These are phyloP conservation scores for Apocrypta bakeri DNA, from an alignment of 1,140 invertebrate species.

Conservation along the genomic window DNA sequence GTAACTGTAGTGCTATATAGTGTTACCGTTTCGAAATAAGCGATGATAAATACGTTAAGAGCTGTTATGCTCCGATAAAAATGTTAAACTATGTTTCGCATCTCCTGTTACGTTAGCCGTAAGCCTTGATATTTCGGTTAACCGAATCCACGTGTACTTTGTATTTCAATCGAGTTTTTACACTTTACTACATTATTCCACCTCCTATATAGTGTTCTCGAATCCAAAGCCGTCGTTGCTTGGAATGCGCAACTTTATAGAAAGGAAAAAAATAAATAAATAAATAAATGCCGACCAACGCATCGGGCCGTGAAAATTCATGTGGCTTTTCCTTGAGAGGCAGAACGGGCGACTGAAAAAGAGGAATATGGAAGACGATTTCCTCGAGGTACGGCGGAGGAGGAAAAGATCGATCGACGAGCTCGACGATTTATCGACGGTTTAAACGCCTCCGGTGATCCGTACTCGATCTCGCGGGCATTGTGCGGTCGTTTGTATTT, in stretches of 20 bases:
- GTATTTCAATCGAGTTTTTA: neutral
- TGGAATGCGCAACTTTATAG: too few relatives aligned
- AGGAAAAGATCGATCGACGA: constrained; percentile 32
- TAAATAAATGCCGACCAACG: too few relatives aligned
- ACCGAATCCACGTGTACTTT: neutral
- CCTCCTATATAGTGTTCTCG: too few relatives aligned
- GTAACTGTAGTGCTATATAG: neutral
- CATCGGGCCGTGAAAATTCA: constrained; percentile 48
- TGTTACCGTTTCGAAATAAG: neutral
- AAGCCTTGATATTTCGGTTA: neutral
- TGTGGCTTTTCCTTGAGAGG: constrained; percentile 40
- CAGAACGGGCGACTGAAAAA: constrained; percentile 4
- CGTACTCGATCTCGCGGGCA: neutral
- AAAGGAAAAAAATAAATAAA: too few relatives aligned
- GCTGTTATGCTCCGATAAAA: neutral
- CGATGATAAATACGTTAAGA: constrained; percentile 23
- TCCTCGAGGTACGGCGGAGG: neutral
- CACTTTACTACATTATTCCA: neutral
- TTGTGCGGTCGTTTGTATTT: neutral
- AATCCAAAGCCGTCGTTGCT: too few relatives aligned
- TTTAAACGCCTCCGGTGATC: constrained; percentile 17
- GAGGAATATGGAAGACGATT: constrained; percentile 21
- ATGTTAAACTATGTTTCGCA: neutral
- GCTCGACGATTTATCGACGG: constrained; percentile 38
- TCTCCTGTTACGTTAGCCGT: neutral